These are phyloP conservation scores for Colletes latitarsis DNA, from an alignment of 1,140 invertebrate genomes.

Conservation along the genomic window DNA sequence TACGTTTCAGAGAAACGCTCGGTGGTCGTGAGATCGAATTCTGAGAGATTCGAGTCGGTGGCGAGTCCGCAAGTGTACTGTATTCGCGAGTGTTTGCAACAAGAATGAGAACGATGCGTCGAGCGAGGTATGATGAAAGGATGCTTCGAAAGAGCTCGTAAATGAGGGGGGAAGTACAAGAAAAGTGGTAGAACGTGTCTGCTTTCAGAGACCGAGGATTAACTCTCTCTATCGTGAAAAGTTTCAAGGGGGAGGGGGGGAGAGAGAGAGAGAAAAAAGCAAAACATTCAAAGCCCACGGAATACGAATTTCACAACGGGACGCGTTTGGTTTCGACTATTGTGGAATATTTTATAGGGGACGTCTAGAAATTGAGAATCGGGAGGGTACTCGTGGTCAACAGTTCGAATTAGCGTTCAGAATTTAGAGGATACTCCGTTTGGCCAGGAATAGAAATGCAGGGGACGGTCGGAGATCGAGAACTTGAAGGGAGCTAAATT, in stretches of 20 bases:
- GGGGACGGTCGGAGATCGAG: no score
- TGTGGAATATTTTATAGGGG: no score
- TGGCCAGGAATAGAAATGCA: no score
- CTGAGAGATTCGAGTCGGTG: neutral
- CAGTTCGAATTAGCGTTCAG: neutral
- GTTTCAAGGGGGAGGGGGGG: neutral
- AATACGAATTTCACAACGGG: neutral
- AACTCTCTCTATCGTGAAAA: neutral
- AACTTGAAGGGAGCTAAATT: neutral
- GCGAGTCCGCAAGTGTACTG: neutral
- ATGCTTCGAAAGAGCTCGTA: neutral
- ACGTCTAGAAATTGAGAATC: no score
- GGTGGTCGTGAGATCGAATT: neutral
- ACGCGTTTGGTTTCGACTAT: no score
- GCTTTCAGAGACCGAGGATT: conserved; percentile 8
- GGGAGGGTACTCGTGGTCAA: neutral
- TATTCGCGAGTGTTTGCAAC: neutral
- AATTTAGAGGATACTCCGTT: neutral
- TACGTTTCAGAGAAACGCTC: no score
- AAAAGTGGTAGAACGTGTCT: neutral
- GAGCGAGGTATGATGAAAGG: conserved; percentile 4
- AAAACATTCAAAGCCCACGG: no score
- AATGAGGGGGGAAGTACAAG: neutral
- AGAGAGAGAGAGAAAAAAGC: no score
- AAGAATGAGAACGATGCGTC: conserved; percentile 4